Base-by-base conservation (phyloP, 2,797 vertebrate genomes). In the Ataeniobius toweri region DNA sequence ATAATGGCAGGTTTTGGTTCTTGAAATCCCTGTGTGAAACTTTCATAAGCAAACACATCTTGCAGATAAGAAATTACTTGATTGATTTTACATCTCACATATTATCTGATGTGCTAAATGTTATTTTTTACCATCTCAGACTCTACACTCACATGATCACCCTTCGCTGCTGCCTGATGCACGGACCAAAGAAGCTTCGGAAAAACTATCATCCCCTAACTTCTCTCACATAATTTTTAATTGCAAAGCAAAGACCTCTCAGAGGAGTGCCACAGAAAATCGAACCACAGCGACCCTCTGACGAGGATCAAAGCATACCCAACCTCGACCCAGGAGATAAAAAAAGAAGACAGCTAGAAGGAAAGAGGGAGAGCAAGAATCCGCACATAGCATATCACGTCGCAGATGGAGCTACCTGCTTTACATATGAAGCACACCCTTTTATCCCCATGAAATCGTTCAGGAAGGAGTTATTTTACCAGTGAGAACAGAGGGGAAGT, bases 361-460 rank as follows among this genome's bases (percentile, higher is more conserved):
- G 67, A 48, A 26, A 56, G 73, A 74, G 77, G 28, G 73, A 82
- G 78, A n/a, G 71, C 76, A 75, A 69, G 79, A 80, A 74, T 86
- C 81, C 82, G 77, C 81, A 81, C 78, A 78, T 84, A 88, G 83
- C 82, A 83, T 75, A 88, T 91, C 80, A 77, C 68, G 67, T 87
- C 85, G 83, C 76, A 55, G 81, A 75, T 39, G 84, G 84, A 83
- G 80, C 84, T 85, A 82, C 85, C 92, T 93, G 89, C 86, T 93
- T 93, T 94, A 88, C 93, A 94, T 93, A 93, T 91, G 91, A 94
- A 93, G 92, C 86, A 83, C 87, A 94, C 92, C 75, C 82, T 91
- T 91, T 91, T 93, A 94, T 93, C 93, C 90, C 92, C 91, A 86
- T 92, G 92, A 94, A 94, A 94, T 93, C 85, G 13, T 65, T 31